These are phyloP conservation scores for Machimus rusticus DNA, from an alignment of 2,888 invertebrate species.

Conservation along the genomic window DNA sequence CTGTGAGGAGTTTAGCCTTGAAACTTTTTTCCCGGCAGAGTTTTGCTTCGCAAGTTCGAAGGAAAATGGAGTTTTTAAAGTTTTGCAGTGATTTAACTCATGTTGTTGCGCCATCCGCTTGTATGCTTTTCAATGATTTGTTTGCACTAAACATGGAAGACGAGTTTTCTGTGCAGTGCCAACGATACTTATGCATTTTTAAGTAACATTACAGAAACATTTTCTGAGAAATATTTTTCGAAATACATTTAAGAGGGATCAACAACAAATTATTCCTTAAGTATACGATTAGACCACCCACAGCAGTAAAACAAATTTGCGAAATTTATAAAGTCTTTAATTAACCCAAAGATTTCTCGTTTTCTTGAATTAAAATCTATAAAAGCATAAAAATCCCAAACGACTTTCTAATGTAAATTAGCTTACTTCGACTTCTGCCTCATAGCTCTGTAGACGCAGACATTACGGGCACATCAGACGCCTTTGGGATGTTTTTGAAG, in stretches of 20 bases:
- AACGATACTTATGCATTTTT: not conserved
- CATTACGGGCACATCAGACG: not conserved
- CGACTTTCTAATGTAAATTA: constrained; percentile 8
- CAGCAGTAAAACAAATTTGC: not conserved
- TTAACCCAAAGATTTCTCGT: not conserved
- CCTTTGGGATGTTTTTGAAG: not conserved
- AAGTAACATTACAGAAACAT: not conserved
- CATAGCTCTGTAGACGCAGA: not conserved
- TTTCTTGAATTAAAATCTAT: not conserved
- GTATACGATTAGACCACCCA: not conserved
- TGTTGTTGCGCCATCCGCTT: not conserved
- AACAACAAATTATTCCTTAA: not conserved
- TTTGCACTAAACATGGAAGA: not conserved
- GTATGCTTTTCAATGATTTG: not conserved
- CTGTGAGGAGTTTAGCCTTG: not conserved
- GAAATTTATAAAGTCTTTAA: not conserved
- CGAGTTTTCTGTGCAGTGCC: not conserved
- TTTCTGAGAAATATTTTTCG: not conserved
- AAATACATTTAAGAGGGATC: not conserved
- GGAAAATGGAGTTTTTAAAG: not conserved
- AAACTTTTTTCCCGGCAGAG: not conserved
- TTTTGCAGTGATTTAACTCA: not conserved
- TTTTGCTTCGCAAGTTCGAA: not conserved
- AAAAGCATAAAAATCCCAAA: not conserved
- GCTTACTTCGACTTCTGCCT: not conserved